A percentile compares a stretch with the other conserved stretches of the same genome.
These are phyloP conservation scores for Wiebesia pumilae DNA, from an alignment of 1,140 invertebrate genomes.

Conservation along the genomic window DNA sequence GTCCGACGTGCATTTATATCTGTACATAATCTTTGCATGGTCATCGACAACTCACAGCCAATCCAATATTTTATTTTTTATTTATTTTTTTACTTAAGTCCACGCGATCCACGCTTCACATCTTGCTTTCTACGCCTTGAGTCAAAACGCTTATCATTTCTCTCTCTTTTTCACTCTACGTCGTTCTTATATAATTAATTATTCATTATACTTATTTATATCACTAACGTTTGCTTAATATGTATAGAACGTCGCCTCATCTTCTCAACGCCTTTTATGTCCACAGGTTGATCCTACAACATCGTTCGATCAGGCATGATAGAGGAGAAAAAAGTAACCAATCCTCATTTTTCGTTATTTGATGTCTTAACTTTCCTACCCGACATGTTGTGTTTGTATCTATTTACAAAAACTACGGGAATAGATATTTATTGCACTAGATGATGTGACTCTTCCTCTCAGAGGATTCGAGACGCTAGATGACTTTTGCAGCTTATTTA, in stretches of 20 bases:
- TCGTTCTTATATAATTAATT: conserved; percentile 51
- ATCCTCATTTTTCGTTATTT: background rate
- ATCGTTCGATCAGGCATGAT: background rate
- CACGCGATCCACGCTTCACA: conserved; percentile 46
- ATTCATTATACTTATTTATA: conserved; percentile 49
- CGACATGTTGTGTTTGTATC: conserved; percentile 8
- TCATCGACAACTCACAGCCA: conserved; percentile 67
- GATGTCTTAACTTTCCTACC: conserved; percentile 6
- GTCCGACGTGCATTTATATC: conserved; percentile 29
- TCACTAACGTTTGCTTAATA: conserved; percentile 54
- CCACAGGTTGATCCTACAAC: conserved; percentile 26
- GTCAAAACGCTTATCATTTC: conserved; percentile 28
- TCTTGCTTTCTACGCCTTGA: background rate
- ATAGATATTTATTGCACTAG: conserved; percentile 53
- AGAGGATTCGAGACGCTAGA: conserved; percentile 25
- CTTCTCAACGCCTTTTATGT: conserved; percentile 9
- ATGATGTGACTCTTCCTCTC: conserved; percentile 48
- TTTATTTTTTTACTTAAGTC: conserved; percentile 55
- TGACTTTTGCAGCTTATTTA: conserved; percentile 42
- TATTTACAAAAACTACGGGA: conserved; percentile 56
- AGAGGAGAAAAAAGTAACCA: background rate
- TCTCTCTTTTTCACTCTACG: conserved; percentile 58
- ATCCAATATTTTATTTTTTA: conserved; percentile 56
- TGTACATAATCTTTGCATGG: conserved; percentile 48
- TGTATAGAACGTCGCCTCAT: conserved; percentile 41